Conservation (phyloP, 1,140 invertebrate species). For the Mylabris phalerata region DNA sequence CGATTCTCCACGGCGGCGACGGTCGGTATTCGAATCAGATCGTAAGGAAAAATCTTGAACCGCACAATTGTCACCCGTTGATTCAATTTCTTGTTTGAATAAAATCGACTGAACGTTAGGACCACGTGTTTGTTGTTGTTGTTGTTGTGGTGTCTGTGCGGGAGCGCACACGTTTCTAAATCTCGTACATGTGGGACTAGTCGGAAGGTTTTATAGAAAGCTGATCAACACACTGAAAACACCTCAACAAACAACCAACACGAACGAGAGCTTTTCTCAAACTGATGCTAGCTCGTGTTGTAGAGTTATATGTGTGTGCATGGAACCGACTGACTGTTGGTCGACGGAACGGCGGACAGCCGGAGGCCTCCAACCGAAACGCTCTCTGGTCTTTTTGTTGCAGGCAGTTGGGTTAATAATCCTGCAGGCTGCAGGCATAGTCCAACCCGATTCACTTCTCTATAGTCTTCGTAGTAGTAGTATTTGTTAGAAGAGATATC, state of each 20-base stretch:
- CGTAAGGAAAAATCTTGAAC: constrained; percentile 30
- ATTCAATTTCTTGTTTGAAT: neutral
- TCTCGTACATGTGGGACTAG: too few relatives aligned
- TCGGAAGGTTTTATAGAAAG: too few relatives aligned
- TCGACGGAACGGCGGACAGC: constrained; percentile 9
- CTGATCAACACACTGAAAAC: neutral
- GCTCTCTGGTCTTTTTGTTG: constrained; percentile 20
- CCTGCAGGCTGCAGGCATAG: constrained; percentile 21
- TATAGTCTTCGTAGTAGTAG: neutral
- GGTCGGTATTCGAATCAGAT: constrained; percentile 28
- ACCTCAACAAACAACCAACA: constrained; percentile 8
- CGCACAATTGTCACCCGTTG: constrained; percentile 1
- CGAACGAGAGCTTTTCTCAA: constrained; percentile 6
- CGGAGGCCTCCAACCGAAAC: constrained; percentile 18
- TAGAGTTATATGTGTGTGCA: constrained; percentile 1
- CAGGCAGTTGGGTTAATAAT: constrained; percentile 31
- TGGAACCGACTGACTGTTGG: constrained; percentile 7
- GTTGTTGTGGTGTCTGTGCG: neutral
- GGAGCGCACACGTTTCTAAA: neutral
- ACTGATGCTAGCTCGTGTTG: constrained; percentile 5
- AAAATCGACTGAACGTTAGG: neutral
- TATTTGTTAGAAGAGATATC: constrained; percentile 9
- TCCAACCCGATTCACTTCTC: constrained; percentile 20
- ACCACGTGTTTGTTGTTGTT: neutral
- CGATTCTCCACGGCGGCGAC: constrained; percentile 43